Evolutionary conservation across 2,113 vertebrate genomes (phyloP), one percentile per base, ranked within the genome.

Genomic region (Nyctibius bracteatus): DNA sequence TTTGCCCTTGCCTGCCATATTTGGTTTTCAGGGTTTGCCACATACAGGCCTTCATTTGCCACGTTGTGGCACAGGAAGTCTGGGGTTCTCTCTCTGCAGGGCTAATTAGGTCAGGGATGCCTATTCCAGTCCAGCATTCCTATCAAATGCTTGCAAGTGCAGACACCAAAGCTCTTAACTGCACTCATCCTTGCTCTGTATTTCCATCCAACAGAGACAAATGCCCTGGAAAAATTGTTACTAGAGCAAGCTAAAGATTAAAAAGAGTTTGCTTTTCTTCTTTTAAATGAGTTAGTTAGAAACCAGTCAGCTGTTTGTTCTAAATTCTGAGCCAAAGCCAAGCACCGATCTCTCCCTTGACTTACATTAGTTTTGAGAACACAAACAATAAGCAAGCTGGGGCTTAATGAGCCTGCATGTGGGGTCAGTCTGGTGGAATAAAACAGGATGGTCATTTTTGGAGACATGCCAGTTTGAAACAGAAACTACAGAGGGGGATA

Each of bases 331-430:
- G 62, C 41, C 73, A 71, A 82, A 72, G 70, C 79, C 86, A 96
- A 91, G 47, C 37, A 73, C 43, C 28, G 0, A 77, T 58, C 35
- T 86, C 71, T 67, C 94, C 82, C 63, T 84, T 8, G 15, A 71
- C 80, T 95, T 94, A n/a, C 7, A 93, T 92, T 94, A 95, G 67
- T 65, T 90, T 90, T 92, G 81, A 96, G 94, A 88, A 77, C 2
- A 14, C 55, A 92, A 95, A 94, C 82, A 72, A 73, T 88, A 97
- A 96, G 52, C 87, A 96, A 96, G 81, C 82, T 92, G 86, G 67
- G 71, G 68, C 30, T 96, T 95, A 94, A 95, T 47, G 54, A 95
- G 37, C 63, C 37, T 62, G 59, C 63, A 37, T 77, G 81, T 82
- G 78, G 65, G 85, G 91, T 96, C 95, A 93, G 81, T 72, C 90